Conservation (phyloP, 1,140 invertebrate genomes). For the Ptiloglossa arizonensis region DNA sequence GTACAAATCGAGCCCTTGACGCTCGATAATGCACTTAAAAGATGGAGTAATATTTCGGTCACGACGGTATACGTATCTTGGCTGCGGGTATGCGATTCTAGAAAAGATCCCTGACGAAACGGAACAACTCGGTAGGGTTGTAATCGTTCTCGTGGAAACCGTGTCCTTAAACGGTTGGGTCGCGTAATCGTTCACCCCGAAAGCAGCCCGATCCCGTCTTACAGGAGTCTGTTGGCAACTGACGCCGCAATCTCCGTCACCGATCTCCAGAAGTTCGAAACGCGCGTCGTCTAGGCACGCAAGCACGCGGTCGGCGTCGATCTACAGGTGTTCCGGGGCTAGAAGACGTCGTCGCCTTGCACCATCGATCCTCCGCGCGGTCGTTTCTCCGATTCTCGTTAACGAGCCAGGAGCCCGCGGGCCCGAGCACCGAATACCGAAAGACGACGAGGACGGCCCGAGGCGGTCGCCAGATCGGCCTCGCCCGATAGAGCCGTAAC, state of each 20-base stretch:
- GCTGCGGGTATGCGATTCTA: no score
- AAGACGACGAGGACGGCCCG: constrained; percentile 34
- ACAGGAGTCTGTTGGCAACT: not conserved
- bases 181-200: constrained; percentile 3
- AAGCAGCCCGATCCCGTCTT: not conserved
- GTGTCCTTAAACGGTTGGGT: not conserved
- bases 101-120: no score
- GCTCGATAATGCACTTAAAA: no score
- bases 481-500: constrained; percentile 74
- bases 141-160: no score
- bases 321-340: constrained; percentile 30
- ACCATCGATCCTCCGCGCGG: not conserved
- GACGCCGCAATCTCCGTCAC: constrained; percentile 10
- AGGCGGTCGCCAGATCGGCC: constrained; percentile 54
- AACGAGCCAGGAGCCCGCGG: constrained; percentile 49
- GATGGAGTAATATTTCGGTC: no score
- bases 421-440: constrained; percentile 37
- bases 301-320: constrained; percentile 3
- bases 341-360: constrained; percentile 12
- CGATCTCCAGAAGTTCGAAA: not conserved
- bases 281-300: not conserved
- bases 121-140: no score
- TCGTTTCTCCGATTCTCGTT: constrained; percentile 56
- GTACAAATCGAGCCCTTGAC: no score
- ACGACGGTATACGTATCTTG: no score